Base-by-base conservation (phyloP, 92 coral and sea anemone genomes). In the Anthopleura xanthogrammica region DNA sequence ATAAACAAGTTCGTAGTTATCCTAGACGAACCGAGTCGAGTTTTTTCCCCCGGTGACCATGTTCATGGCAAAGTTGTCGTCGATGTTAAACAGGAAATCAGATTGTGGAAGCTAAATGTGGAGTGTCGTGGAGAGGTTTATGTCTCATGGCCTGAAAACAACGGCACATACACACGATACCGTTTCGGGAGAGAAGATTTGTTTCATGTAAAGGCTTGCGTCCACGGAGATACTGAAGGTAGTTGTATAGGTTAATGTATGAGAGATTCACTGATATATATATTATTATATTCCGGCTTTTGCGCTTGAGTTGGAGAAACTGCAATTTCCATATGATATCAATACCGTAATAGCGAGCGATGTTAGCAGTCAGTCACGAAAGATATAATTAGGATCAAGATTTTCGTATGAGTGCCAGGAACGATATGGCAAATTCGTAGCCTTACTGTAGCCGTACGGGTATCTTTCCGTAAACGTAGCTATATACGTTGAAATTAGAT, bases 111-210 rank as follows among this genome's bases (percentile, higher is more conserved):
- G 80, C 52, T 93, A 52, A 83, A 77, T 68, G 83, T 93, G 20
- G 89, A 88, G 79, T 90, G 94, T 54, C 82, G 83, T 19, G 97
- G 97, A 7, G 90, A 90, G 66, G 94, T 90, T 0, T 89, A 93
- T n/a, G 97, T 93, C 3, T 88, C 71, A 41, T 93, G 97, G 97
- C 94, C 97, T 11, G 97, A 80, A 41, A 80, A 81, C 78, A 72
- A 79, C 2, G 97, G 94, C 12, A 90, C 90, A 13, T 84, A 93
- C 75, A 93, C 97, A 1, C 79, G 93, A 12, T 90, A 90, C 60
- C 90, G 84, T 40, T 82, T 83, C 82, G 85, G 90, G 70, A 85
- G 84, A 50, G 86, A 88, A 66, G 84, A 82, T 17, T 86, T 85
- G 29, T 91, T 90, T 73, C 72, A 83, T 16, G 60, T 88, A 2